Conservation (phyloP, 2,797 vertebrate genomes). For the Platalea minor region DNA sequence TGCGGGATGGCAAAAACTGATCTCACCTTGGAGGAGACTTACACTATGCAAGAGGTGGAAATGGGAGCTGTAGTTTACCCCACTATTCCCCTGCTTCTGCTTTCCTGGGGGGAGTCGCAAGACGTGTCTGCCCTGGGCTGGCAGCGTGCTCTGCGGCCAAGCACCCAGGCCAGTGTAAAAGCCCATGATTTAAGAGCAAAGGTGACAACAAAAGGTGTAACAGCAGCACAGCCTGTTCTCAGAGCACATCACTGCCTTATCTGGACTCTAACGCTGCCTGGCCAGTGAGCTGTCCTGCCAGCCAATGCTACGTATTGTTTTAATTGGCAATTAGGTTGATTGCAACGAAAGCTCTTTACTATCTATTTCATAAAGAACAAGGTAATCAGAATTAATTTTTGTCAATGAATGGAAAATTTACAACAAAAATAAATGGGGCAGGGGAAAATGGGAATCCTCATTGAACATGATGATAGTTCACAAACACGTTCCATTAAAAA, state of each 20-base stretch:
- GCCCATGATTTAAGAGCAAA: not conserved
- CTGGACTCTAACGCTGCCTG: not conserved
- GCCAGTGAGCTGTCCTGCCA: not conserved
- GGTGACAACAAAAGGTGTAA: not conserved
- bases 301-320: not conserved
- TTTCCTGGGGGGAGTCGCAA: rapidly evolving
- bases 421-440: not conserved
- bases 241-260: not conserved
- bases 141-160: not conserved
- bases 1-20: not conserved
- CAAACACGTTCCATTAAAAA: not conserved
- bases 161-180: not conserved
- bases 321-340: not conserved
- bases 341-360: not conserved
- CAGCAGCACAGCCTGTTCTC: not conserved
- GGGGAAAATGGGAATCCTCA: not conserved
- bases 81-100: not conserved
- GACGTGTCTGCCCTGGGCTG: rapidly evolving
- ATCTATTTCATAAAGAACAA: not conserved
- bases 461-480: not conserved
- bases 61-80: not conserved
- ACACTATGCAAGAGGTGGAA: not conserved
- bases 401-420: not conserved
- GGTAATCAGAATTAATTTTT: not conserved
- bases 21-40: not conserved